phyloP scores from a whole-genome alignment of 2,797 vertebrate species.

The Aeoliscus strigatus region DNA sequence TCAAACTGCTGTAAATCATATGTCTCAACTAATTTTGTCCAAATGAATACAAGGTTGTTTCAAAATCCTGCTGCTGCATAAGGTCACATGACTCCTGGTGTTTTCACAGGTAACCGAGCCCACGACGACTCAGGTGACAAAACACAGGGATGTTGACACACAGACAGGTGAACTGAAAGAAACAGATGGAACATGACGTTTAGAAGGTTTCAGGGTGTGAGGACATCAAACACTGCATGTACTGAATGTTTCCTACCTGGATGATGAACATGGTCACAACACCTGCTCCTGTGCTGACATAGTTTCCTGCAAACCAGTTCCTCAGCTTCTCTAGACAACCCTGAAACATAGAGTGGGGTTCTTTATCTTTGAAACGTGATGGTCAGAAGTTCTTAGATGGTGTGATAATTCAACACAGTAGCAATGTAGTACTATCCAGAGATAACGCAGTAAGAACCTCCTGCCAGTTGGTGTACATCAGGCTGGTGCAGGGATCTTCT shows the following conservation, averaged over 20 bases:
- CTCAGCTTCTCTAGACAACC: constrained; percentile 60
- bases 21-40: no score
- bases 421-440: no score
- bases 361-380: neutral
- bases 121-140: constrained; percentile 48
- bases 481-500: constrained; percentile 41
- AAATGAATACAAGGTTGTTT: no score
- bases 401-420: neutral
- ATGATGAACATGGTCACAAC: constrained; percentile 62
- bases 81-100: no score
- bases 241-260: constrained; percentile 47
- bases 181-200: no score
- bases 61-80: no score
- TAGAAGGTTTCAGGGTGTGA: neutral
- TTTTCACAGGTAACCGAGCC: constrained; percentile 55
- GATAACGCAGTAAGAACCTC: constrained; percentile 40
- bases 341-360: constrained; percentile 47
- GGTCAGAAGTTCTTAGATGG: neutral
- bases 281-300: constrained; percentile 59
- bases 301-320: constrained; percentile 63
- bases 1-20: no score
- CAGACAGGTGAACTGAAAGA: constrained; percentile 65
- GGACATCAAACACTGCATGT: neutral
- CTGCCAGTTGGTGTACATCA: constrained; percentile 34
- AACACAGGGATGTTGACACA: constrained; percentile 57